phyloP scores from a whole-genome alignment of 2,113 vertebrate genomes.

The Scolopax mira region DNA sequence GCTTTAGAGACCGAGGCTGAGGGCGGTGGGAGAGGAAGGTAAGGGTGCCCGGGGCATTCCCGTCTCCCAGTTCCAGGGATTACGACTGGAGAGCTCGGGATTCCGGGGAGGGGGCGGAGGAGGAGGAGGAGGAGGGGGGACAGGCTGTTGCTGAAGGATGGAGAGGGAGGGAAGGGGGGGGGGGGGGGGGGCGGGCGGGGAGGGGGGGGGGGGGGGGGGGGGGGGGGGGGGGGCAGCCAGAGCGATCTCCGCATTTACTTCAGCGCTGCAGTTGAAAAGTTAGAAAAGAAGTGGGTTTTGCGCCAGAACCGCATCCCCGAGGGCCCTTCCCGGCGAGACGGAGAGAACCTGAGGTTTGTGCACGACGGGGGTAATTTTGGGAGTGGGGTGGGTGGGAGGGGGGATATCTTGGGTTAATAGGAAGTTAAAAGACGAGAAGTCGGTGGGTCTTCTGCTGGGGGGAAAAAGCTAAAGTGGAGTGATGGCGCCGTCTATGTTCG shows the following conservation, averaged over 20 bases:
- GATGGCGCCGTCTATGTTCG: slow-evolving; percentile 85
- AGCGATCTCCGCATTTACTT: slow-evolving; percentile 60
- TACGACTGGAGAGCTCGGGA: background rate
- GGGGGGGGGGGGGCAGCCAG: background rate
- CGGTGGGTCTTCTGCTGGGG: slow-evolving; percentile 64
- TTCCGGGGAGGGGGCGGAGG: slow-evolving; percentile 54
- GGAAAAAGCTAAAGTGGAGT: slow-evolving; percentile 77
- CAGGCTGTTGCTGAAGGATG: slow-evolving; percentile 57
- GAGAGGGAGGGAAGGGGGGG: too few relatives aligned
- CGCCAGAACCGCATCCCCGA: slow-evolving; percentile 11
- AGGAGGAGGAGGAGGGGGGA: background rate
- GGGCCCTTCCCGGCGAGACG: slow-evolving; percentile 33
- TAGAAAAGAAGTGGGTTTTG: slow-evolving; percentile 69
- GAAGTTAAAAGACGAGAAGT: slow-evolving; percentile 80
- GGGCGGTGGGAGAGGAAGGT: too few relatives aligned
- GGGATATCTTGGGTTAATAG: slow-evolving; percentile 67
- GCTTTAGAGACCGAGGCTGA: too few relatives aligned
- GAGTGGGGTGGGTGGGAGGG: background rate
- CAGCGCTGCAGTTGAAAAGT: slow-evolving; percentile 74
- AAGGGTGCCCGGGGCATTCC: slow-evolving; percentile 68
- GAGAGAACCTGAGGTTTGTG: slow-evolving; percentile 52
- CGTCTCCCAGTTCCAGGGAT: slow-evolving; percentile 49
- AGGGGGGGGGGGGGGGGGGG: slow-evolving; percentile 1
- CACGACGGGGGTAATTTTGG: slow-evolving; percentile 50
- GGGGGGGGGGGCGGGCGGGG: too few relatives aligned